Evolutionary conservation across 2,113 vertebrate species (phyloP).

Genomic region (Tachycineta bicolor): DNA sequence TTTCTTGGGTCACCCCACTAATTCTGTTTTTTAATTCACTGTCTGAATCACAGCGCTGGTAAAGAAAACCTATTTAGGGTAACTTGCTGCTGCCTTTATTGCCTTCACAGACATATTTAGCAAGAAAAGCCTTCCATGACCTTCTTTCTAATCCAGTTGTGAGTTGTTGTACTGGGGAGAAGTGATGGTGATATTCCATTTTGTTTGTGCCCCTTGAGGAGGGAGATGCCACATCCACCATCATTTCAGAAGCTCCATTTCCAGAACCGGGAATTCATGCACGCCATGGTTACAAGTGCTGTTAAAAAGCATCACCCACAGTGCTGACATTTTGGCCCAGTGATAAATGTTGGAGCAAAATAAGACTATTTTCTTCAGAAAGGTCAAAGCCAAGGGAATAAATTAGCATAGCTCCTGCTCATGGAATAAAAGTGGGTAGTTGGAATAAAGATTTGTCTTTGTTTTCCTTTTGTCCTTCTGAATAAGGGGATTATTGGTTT

Average conservation of each 20-base stretch:
- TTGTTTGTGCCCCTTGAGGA: not conserved
- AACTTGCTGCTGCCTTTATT: not conserved
- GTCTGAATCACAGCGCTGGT: not conserved
- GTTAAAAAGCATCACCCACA: not conserved
- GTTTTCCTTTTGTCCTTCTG: not conserved
- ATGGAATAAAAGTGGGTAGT: not conserved
- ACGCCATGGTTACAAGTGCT: not conserved
- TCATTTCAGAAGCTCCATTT: not conserved
- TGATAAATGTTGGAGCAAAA: constrained; percentile 45
- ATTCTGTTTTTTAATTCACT: no score
- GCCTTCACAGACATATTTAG: constrained; percentile 18
- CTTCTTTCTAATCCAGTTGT: constrained; percentile 26
- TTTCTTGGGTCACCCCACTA: no score
- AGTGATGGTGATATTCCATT: not conserved
- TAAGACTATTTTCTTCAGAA: constrained; percentile 17
- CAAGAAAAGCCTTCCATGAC: constrained; percentile 5
- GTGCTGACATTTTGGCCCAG: constrained; percentile 6
- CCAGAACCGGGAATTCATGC: not conserved
- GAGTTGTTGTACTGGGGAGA: not conserved
- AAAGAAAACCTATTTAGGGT: not conserved
- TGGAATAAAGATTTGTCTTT: not conserved
- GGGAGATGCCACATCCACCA: not conserved
- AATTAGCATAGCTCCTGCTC: not conserved
- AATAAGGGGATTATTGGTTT: not conserved
- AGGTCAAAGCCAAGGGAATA: constrained; percentile 25